Conservation (phyloP, 2,113 vertebrate genomes). For the Tachycineta bicolor region DNA sequence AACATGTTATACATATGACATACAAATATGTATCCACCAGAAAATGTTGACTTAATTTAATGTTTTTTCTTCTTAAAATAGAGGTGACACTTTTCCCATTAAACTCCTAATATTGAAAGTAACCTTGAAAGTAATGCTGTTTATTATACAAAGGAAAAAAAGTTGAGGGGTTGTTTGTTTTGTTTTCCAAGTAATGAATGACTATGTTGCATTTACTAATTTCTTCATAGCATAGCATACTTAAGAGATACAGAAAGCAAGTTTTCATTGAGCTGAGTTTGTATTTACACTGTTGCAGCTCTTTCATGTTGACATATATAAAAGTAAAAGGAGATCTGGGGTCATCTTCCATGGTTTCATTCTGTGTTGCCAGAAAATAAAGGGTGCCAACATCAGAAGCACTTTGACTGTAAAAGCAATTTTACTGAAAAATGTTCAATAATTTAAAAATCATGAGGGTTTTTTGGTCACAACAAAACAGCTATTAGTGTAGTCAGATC, state of each 20-base stretch:
- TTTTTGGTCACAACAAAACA: constrained; percentile 7
- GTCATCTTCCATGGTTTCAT: background rate
- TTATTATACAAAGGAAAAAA: background rate
- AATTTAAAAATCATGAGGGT: background rate
- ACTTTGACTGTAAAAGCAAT: background rate
- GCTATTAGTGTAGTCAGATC: constrained; percentile 17
- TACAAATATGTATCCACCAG: background rate
- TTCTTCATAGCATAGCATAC: background rate
- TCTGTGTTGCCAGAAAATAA: background rate
- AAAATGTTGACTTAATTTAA: background rate
- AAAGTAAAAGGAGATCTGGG: background rate
- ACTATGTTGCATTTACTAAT: background rate
- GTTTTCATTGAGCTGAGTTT: background rate
- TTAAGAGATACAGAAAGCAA: background rate
- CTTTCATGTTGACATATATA: background rate
- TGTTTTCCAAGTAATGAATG: background rate
- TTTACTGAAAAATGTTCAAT: constrained; percentile 30
- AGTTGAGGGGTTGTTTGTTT: no score
- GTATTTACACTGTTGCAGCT: background rate
- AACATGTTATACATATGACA: background rate
- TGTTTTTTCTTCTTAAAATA: background rate
- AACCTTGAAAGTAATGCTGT: background rate
- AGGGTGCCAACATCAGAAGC: background rate
- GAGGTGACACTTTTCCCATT: background rate
- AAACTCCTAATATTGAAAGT: background rate